Percentiles rank a stretch among this genome's conserved stretches.
Evolutionary conservation across 2,797 vertebrate species (phyloP).

Genomic region (Corythornis leucogaster): DNA sequence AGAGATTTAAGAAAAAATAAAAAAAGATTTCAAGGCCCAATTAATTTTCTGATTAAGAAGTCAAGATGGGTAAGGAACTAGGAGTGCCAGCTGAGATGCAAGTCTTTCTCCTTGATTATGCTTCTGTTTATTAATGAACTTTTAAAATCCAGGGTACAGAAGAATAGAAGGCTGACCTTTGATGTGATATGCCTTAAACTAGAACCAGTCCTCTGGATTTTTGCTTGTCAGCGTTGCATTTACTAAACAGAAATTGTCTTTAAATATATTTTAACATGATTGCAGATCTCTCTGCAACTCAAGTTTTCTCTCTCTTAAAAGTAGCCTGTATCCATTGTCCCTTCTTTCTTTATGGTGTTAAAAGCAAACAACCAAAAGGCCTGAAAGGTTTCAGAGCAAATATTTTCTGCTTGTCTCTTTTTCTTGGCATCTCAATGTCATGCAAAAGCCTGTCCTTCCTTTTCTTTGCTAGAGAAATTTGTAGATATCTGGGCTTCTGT

Average conservation of each 20-base stretch:
- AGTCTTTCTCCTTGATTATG: constrained; percentile 28
- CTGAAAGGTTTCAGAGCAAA: neutral
- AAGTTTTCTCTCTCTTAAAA: neutral
- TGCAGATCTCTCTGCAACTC: neutral
- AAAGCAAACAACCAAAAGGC: neutral
- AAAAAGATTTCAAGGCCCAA: constrained; percentile 23
- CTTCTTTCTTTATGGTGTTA: neutral
- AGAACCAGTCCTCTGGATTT: constrained; percentile 47
- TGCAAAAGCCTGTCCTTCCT: neutral
- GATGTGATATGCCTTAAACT: constrained; percentile 40
- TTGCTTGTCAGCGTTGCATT: constrained; percentile 11
- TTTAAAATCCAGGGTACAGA: neutral
- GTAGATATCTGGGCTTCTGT: neutral
- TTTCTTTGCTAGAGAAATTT: neutral
- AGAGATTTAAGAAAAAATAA: constrained; percentile 14
- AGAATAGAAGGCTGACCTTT: constrained; percentile 38
- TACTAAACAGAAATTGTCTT: constrained; percentile 32
- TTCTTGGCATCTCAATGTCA: neutral
- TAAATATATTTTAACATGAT: constrained; percentile 17
- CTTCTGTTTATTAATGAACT: constrained; percentile 27
- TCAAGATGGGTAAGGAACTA: constrained; percentile 19
- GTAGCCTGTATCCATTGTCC: neutral
- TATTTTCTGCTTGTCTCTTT: neutral
- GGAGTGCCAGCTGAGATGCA: neutral
- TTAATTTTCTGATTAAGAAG: constrained; percentile 60